Percentiles rank a stretch among this genome's conserved stretches.
These are phyloP conservation scores for Aromia moschata DNA, from an alignment of 2,888 invertebrate genomes.

Conservation along the genomic window DNA sequence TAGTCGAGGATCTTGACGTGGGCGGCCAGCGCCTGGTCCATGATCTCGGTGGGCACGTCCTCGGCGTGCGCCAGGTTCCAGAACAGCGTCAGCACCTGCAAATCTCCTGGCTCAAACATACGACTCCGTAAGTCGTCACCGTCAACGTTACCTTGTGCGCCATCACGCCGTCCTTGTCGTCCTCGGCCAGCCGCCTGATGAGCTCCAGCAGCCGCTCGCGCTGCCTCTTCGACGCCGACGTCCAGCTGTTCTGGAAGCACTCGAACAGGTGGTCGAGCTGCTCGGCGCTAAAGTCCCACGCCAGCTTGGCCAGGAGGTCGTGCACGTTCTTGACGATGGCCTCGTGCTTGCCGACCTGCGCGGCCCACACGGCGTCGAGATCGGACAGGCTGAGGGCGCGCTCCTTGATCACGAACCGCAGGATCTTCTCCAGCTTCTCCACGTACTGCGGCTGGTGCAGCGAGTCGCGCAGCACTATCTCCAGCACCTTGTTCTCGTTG, in stretches of 20 bases:
- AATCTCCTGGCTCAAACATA: too few species aligned
- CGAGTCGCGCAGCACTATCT: slow-evolving; percentile 94
- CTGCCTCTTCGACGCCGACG: slow-evolving; percentile 94
- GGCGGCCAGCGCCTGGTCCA: slow-evolving; percentile 94
- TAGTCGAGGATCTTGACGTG: slow-evolving; percentile 98
- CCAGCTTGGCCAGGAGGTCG: slow-evolving; percentile 93
- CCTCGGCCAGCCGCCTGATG: slow-evolving; percentile 93
- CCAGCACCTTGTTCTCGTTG: slow-evolving; percentile 92
- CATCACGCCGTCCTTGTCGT: slow-evolving; percentile 99
- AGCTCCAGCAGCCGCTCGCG: slow-evolving; percentile 94
- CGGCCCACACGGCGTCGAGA: slow-evolving; percentile 95
- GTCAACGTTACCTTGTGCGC: too few species aligned
- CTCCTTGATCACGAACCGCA: slow-evolving; percentile 96
- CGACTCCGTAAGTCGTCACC: too few species aligned
- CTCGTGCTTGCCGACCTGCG: slow-evolving; percentile 97
- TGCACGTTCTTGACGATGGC: slow-evolving; percentile 98
- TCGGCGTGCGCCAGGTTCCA: slow-evolving; percentile 97
- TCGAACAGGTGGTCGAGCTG: slow-evolving; percentile 97
- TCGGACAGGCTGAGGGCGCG: slow-evolving; percentile 88
- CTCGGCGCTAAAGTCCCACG: slow-evolving; percentile 98
- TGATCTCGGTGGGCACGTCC: slow-evolving; percentile 95
- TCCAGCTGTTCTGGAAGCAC: slow-evolving; percentile 95
- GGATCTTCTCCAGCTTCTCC: slow-evolving; percentile 96
- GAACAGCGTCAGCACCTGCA: slow-evolving; percentile 87
- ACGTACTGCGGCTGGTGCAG: slow-evolving; percentile 98